Base-by-base conservation (phyloP, 2,797 vertebrate species). In the Pampus argenteus region DNA sequence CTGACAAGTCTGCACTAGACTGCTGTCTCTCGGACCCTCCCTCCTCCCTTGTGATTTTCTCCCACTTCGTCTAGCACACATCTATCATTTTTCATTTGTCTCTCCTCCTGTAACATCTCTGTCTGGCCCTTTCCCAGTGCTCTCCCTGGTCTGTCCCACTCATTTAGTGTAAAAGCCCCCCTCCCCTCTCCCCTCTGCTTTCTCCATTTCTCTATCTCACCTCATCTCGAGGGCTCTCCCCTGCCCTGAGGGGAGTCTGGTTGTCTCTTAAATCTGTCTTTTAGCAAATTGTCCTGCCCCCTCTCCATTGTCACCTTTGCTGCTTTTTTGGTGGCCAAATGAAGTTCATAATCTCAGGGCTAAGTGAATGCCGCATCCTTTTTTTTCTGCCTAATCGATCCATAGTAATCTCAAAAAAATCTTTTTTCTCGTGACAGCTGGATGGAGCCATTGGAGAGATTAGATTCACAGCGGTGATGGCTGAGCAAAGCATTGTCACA, bases 41-140 rank as follows among this genome's bases (percentile, higher is more conserved):
- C 74, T 40, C 74, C 61, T 66, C 65, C 76, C 51, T 54, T 29
- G 63, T 66, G 67, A 66, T 73, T 81, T 69, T 79, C 73, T 83
- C 79, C 61, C 68, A 77, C 76, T 76, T 83, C 58, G 52, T 90
- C 80, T 57, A 67, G 66, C 75, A 78, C 79, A 51, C 79, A 82
- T 83, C 84, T 77, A 81, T 86, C 84, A 3, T 75, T 88, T 76
- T 87, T 63, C 79, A 86, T 92, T 89, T 89, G 80, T 89, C 81
- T 84, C 70, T 83, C 74, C 74, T 79, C 71, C 65, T 49, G 2
- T 84, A 84, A 90, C 87, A 81, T 90, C 89, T 91, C 87, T 85
- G 67, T 90, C 86, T 87, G 80, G 62, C 76, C 76, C 64, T 72
- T 62, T 49, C 74, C 55, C 80, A 26, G 40, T 1, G 17, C 54